Evolutionary conservation across 1,140 invertebrate species (phyloP), one percentile per base, ranked within the genome.

Genomic region (Lordiphosa collinella): DNA sequence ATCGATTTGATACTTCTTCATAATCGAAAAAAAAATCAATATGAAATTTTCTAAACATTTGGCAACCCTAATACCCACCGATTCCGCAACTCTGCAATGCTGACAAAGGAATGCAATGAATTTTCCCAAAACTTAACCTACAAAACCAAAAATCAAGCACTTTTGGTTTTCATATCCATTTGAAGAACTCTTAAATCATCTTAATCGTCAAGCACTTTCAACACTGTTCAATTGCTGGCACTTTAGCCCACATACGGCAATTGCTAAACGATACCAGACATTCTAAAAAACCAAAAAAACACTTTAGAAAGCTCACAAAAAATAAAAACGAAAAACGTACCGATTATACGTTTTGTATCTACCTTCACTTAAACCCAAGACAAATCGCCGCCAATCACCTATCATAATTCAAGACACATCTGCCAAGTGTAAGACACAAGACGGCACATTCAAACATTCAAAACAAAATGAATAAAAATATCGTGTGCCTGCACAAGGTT

Each of bases 321-420:
- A 18, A 18, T n/a, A n/a, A 18, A 18, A 18, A 18, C 43, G 4
- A 25, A 46, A 38, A 46, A 1, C 10, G 41, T 11, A 65, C 41
- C 48, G 47, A 47, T 61, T 46, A 47, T 44, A 43, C 34, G 34
- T 34, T 25, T 38, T 40, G 12, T 37, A 13, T 16, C 22, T 34
- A 52, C 62, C 59, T 65, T 65, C 62, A 56, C 60, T 43, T 25
- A 25, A 56, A 59, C 49, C 38, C 60, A 10, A 63, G 50, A 69
- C 46, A 61, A 71, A 67, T 67, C 50, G 52, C 59, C 48, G 73
- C 73, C 73, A 76, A 76, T 76, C 73, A 71, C 61, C 56, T 61
- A 76, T 71, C 73, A 71, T 71, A 71, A 57, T 37, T 79, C 74
- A 80, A 79, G 74, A 66, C 14, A 66, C 63, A 76, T 76, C 73